Evolutionary conservation across 2,888 invertebrate species (phyloP), one percentile per base, ranked within the genome.

Genomic region (Teleogryllus oceanicus): DNA sequence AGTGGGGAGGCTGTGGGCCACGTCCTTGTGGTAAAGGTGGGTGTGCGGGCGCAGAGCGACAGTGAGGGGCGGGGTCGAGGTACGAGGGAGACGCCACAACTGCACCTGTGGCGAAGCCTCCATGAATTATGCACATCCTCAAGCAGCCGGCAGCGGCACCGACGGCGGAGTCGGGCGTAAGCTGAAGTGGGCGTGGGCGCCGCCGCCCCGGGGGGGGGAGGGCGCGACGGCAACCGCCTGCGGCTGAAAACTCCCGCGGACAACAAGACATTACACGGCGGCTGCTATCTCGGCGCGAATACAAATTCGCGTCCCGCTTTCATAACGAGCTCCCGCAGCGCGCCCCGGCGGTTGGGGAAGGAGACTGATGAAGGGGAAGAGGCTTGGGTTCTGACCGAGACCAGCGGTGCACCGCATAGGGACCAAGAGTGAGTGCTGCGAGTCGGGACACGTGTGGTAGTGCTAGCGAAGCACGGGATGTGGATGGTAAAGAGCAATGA

Each of bases 101-200:
- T 62, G 62, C 62, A 62, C 62, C 62, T 62, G 62, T 62, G 62
- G 62, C 62, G 62, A 62, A n/a, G 62, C 62, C 62, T 62, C 62
- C 62, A 62, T 62, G 62, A 62, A 62, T 62, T 62, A 62, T 62
- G 62, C 62, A 62, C 62, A 62, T 62, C 16, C 62, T 62, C 62
- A 62, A 62, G 62, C 62, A 62, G 62, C n/a, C 62, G n/a, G 62
- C 62, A 62, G 62, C n/a, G 62, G 62, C 62, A n/a, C n/a, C 62
- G n/a, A n/a, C 62, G n/a, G 62, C n/a, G 62, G 62, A 16, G 13
- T 11, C 62, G 62, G 62, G n/a, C 16, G 62, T 13, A 62, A n/a
- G 62, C 13, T 62, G 62, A 62, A 18, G 62, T 62, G n/a, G 16
- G 62, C n/a, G 62, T 11, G 8, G 62, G 62, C 13, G 8, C 37